phyloP scores from a whole-genome alignment of 2,888 invertebrate genomes.

The Nemapogon koenigi region DNA sequence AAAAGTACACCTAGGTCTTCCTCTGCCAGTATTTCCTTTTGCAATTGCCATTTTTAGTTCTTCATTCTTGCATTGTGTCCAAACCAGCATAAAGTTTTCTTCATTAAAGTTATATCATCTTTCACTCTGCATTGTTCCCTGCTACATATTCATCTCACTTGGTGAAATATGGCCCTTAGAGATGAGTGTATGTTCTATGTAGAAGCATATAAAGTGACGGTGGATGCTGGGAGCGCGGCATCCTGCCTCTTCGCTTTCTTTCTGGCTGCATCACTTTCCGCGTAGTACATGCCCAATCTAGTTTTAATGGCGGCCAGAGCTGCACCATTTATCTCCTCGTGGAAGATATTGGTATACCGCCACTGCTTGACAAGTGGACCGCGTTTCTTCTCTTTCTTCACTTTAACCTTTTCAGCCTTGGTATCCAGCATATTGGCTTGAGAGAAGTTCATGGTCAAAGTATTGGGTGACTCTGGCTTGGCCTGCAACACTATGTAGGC shows the following conservation, averaged over 20 bases:
- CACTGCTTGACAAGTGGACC: slow-evolving; percentile 61
- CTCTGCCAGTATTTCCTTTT: too few species aligned
- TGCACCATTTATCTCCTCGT: slow-evolving; percentile 61
- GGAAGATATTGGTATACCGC: slow-evolving; percentile 63
- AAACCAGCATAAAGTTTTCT: too few species aligned
- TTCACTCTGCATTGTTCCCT: too few species aligned
- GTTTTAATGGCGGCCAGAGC: slow-evolving; percentile 60
- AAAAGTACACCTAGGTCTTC: too few species aligned
- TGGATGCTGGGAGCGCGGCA: slow-evolving; percentile 39
- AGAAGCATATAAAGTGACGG: slow-evolving; percentile 48
- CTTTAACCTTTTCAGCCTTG: slow-evolving; percentile 30
- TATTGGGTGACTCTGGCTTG: slow-evolving; percentile 35
- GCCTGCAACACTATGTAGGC: slow-evolving; percentile 52
- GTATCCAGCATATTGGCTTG: slow-evolving; percentile 23
- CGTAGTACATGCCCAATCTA: slow-evolving; percentile 56
- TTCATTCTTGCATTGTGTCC: too few species aligned
- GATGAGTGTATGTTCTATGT: too few species aligned
- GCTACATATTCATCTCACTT: too few species aligned
- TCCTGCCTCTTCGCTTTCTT: slow-evolving; percentile 44
- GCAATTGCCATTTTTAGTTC: too few species aligned
- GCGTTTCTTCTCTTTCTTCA: slow-evolving; percentile 48
- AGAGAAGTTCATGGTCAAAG: slow-evolving; percentile 26
- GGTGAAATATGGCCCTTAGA: too few species aligned
- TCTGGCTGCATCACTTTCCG: slow-evolving; percentile 54
- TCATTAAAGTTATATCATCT: too few species aligned